A percentile compares a stretch with the other conserved stretches of the same genome.
These are phyloP conservation scores for Ceyx margarethae DNA, from an alignment of 2,113 vertebrate species.

Conservation along the genomic window DNA sequence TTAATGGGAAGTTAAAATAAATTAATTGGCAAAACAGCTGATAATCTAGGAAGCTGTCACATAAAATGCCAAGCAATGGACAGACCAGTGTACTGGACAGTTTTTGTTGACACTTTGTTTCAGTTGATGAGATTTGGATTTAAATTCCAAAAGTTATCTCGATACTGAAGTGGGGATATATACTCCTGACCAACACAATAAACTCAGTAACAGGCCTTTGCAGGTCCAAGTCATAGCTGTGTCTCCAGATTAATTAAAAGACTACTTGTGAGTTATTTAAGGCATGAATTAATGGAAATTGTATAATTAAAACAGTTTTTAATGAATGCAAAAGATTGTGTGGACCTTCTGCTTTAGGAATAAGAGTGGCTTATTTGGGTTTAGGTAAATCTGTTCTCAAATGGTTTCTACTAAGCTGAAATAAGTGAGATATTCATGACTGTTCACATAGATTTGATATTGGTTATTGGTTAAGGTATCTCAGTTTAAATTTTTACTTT, in stretches of 20 bases:
- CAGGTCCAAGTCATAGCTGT: not conserved
- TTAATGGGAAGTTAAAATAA: not conserved
- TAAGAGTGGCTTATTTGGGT: not conserved
- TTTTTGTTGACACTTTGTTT: not conserved
- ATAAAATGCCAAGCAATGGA: not conserved
- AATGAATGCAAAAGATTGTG: not conserved
- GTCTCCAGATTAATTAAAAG: not conserved
- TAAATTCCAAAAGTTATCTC: not conserved
- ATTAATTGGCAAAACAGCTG: not conserved
- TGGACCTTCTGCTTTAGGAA: not conserved
- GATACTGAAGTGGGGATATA: not conserved
- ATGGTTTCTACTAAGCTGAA: not conserved
- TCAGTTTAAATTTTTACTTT: not conserved
- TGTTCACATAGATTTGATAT: not conserved
- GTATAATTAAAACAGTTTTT: not conserved
- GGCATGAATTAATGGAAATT: not conserved
- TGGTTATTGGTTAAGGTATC: not conserved
- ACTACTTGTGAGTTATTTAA: not conserved
- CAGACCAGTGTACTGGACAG: not conserved
- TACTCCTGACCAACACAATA: not conserved
- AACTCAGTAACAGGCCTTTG: not conserved
- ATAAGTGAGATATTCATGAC: not conserved
- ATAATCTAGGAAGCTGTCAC: not conserved
- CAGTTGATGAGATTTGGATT: not conserved
- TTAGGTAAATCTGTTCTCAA: not conserved